phyloP scores from a whole-genome alignment of 2,113 vertebrate species.

The Tychaedon coryphoeus region DNA sequence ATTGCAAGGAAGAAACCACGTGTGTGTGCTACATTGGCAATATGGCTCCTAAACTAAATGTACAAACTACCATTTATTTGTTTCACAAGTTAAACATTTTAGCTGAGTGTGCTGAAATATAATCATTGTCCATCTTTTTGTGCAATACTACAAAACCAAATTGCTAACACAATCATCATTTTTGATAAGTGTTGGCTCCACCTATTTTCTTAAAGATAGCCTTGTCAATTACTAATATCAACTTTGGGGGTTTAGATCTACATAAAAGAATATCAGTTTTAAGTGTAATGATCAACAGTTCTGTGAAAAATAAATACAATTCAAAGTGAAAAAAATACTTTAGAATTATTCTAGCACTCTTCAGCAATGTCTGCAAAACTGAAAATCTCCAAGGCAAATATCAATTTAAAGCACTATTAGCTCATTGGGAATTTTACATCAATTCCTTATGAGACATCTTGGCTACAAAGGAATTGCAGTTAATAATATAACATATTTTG shows the following conservation, averaged over 20 bases:
- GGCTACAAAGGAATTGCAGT: neutral
- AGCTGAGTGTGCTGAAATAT: neutral
- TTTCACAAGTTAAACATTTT: neutral
- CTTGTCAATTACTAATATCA: neutral
- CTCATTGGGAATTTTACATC: neutral
- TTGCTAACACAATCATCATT: neutral
- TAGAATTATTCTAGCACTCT: neutral
- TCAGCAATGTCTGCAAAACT: neutral
- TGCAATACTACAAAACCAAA: neutral
- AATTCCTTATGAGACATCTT: neutral
- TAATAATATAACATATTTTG: neutral
- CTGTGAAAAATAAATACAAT: neutral
- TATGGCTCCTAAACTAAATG: neutral
- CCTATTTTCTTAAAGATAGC: neutral
- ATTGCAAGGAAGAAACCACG: neutral
- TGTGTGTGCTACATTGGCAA: neutral
- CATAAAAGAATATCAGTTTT: neutral
- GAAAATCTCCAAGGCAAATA: neutral
- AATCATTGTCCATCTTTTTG: neutral
- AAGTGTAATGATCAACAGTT: neutral
- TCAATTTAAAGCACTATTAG: neutral
- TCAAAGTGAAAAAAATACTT: neutral
- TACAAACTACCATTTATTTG: neutral
- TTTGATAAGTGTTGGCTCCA: neutral
- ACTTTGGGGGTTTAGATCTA: neutral